These are phyloP conservation scores for Ptiloglossa arizonensis DNA, from an alignment of 1,140 invertebrate genomes.

Conservation along the genomic window DNA sequence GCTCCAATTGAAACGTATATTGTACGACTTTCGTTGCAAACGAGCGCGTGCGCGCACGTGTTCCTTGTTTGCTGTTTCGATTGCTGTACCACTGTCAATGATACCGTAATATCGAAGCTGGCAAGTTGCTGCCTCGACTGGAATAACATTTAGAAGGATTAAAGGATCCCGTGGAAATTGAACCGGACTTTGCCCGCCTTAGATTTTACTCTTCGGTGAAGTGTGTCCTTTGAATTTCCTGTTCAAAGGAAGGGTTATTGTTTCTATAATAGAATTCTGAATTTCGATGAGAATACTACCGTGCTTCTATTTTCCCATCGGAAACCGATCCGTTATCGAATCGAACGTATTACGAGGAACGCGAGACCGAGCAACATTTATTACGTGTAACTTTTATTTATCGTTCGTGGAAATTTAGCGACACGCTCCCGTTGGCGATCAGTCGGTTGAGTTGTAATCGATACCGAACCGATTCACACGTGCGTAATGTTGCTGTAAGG, in stretches of 20 bases:
- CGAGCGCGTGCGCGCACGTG: no score
- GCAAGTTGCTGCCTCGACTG: not conserved
- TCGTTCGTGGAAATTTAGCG: no score
- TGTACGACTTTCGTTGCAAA: not conserved
- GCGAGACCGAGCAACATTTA: no score
- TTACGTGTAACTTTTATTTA: no score
- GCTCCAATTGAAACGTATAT: constrained; percentile 19
- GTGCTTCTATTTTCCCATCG: not conserved
- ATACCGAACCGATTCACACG: no score
- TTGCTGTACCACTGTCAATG: not conserved
- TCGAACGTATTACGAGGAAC: not conserved
- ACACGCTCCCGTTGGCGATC: not conserved
- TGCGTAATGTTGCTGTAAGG: no score
- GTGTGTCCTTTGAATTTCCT: not conserved
- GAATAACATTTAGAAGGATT: not conserved
- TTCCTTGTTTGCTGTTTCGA: constrained; percentile 2
- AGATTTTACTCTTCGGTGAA: not conserved
- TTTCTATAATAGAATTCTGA: not conserved
- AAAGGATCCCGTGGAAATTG: not conserved
- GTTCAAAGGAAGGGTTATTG: not conserved
- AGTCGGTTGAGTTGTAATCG: not conserved
- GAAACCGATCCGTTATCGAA: not conserved
- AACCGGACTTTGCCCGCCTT: not conserved
- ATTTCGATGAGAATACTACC: not conserved
- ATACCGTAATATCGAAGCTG: not conserved